Evolutionary conservation across 2,113 vertebrate genomes (phyloP), one percentile per base, ranked within the genome.

Genomic region (Vulpes lagopus): DNA sequence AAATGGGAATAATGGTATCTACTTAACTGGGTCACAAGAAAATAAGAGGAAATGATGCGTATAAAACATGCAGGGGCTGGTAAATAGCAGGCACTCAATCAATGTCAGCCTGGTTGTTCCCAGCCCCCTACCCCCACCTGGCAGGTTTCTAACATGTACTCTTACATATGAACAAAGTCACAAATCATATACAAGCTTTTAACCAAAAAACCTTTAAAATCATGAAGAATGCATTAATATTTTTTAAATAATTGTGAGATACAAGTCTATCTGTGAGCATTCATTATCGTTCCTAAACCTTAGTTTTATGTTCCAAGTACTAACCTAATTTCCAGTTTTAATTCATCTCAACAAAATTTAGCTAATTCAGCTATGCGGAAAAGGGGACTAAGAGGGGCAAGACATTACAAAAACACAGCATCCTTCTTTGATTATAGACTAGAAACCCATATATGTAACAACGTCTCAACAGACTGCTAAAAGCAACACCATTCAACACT

Each of bases 321-420:
- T 53, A 92, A 95, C 55, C 22, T 43, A 81, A 92, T 64, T 57
- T 55, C 49, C 49, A 76, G 49, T 79, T 97, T 95, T 76, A 93
- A 96, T 76, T 95, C 82, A 53, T 51, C 38, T 88, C 88, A 81
- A 86, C 30, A 71, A 86, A 81, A 87, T 62, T 89, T 67, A 82
- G n/a, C 78, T 80, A 89, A 76, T 78, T 95, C 85, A 81, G 6
- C 89, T 78, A 86, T 64, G 87, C 57, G 81, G 67, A 27, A 96
- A 89, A 73, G 49, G 74, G 69, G 86, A 81, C 95, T 96, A 94
- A 73, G 57, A 90, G 81, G 8, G 51, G 12, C 38, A 89, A n/a
- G 10, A 55, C 49, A 35, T 94, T 79, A 89, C 74, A 96, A 93
- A 98, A 97, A 89, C 86, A 96, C 11, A 91, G 35, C 95, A 93